phyloP scores from a whole-genome alignment of 1,140 invertebrate species.

The Heterodera schachtii region DNA sequence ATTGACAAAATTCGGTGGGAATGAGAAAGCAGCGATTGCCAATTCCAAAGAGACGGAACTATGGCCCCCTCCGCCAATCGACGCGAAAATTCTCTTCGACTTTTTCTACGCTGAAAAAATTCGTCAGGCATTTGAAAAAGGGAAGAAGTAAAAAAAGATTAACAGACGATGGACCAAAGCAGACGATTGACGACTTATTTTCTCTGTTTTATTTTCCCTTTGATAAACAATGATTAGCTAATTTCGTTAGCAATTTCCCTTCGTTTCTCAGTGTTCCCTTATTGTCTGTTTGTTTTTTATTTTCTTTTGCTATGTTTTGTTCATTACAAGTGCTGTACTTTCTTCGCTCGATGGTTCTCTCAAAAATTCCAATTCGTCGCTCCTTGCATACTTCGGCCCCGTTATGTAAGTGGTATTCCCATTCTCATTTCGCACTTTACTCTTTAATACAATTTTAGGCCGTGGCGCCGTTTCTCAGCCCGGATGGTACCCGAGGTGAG shows the following conservation, averaged over 20 bases:
- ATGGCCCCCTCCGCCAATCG: constrained; percentile 60
- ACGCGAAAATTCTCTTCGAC: constrained; percentile 59
- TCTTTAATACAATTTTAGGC: constrained; percentile 4
- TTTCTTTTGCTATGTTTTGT: no score
- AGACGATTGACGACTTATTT: not conserved
- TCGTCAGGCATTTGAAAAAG: constrained; percentile 41
- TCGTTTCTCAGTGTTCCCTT: not conserved
- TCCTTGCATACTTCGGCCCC: constrained; percentile 13
- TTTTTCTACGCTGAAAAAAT: constrained; percentile 56
- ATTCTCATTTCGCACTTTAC: not conserved
- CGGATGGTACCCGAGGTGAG: constrained; percentile 26
- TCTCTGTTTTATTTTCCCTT: no score
- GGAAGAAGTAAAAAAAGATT: constrained; percentile 20
- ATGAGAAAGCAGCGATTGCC: not conserved
- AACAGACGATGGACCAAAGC: not conserved
- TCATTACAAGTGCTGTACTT: no score
- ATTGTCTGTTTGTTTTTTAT: no score
- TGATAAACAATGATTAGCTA: not conserved
- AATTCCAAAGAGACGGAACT: constrained; percentile 35
- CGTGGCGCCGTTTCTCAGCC: constrained; percentile 33
- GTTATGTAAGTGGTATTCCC: constrained; percentile 1
- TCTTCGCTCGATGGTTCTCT: not conserved
- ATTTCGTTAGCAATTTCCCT: not conserved
- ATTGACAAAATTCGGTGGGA: constrained; percentile 10
- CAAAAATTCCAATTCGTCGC: not conserved